A percentile compares a stretch with the other conserved stretches of the same genome.
Evolutionary conservation across 2,113 vertebrate genomes (phyloP).

Genomic region (Lepisosteus oculatus): DNA sequence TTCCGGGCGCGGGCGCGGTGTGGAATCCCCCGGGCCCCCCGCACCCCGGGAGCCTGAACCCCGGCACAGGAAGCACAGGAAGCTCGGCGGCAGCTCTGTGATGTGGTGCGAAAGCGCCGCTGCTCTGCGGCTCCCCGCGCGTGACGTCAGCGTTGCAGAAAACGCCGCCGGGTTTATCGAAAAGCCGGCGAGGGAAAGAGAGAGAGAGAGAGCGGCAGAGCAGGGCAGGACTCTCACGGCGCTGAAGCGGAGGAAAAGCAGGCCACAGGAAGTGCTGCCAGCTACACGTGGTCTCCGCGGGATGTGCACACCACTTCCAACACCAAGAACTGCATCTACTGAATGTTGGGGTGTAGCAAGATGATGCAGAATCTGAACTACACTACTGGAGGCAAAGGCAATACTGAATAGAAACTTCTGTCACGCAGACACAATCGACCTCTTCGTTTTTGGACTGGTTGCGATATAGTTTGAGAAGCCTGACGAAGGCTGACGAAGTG

Average conservation of each 20-base stretch:
- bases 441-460: too few species aligned
- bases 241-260: neutral
- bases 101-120: neutral
- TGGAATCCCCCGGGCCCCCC: slow-evolving; percentile 3
- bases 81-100: neutral
- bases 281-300: neutral
- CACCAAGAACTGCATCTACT: too few species aligned
- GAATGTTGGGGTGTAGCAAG: too few species aligned
- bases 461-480: too few species aligned
- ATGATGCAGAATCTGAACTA: too few species aligned
- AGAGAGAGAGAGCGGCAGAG: too few species aligned
- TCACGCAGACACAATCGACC: too few species aligned
- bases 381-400: too few species aligned
- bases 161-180: neutral
- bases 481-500: too few species aligned
- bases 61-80: neutral
- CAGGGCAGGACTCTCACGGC: too few species aligned
- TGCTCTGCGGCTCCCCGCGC: too few species aligned
- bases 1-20: neutral
- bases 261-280: neutral
- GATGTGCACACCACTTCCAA: neutral
- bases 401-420: too few species aligned
- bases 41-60: neutral
- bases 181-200: neutral
- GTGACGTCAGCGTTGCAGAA: neutral